Percentiles rank a stretch among this genome's conserved stretches.
Conservation (phyloP, 2,797 vertebrate species). For the Chiloscyllium punctatum region DNA sequence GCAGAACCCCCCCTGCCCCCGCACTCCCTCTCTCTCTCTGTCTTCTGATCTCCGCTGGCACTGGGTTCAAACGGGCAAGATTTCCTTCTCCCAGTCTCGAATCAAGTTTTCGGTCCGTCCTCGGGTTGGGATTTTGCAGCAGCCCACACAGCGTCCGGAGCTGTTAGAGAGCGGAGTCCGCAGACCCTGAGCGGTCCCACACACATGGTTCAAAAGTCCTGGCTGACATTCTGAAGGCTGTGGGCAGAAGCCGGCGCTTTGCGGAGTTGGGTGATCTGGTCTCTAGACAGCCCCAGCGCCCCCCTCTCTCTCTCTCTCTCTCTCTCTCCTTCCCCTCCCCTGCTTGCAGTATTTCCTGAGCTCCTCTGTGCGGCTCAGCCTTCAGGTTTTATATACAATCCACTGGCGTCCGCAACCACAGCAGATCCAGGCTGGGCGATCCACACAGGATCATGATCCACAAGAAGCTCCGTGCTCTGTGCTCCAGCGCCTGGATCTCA, state of each 20-base stretch:
- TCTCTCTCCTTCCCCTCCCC: background rate
- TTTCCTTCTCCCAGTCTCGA: background rate
- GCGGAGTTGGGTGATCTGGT: background rate
- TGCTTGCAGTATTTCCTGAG: conserved; percentile 23
- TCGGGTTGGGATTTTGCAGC: background rate
- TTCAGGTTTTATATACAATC: background rate
- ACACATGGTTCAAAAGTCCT: background rate
- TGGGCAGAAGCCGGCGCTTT: background rate
- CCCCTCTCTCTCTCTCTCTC: background rate
- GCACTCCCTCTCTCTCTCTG: background rate
- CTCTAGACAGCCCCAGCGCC: too few relatives aligned
- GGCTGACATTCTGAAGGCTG: background rate
- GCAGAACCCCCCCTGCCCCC: too few relatives aligned
- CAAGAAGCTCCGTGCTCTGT: background rate
- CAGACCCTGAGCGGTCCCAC: background rate
- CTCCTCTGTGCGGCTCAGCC: background rate
- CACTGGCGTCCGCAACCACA: too few relatives aligned
- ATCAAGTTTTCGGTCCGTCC: background rate
- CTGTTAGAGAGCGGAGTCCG: background rate
- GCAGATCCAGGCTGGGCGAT: too few relatives aligned
- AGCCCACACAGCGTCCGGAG: background rate
- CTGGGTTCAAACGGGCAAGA: conserved; percentile 47
- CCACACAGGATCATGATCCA: background rate
- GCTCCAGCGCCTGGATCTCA: background rate
- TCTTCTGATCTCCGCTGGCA: conserved; percentile 55